Percentiles rank a stretch among this genome's conserved stretches.
These are phyloP conservation scores for Periplaneta americana DNA, from an alignment of 1,140 invertebrate species.

Conservation along the genomic window DNA sequence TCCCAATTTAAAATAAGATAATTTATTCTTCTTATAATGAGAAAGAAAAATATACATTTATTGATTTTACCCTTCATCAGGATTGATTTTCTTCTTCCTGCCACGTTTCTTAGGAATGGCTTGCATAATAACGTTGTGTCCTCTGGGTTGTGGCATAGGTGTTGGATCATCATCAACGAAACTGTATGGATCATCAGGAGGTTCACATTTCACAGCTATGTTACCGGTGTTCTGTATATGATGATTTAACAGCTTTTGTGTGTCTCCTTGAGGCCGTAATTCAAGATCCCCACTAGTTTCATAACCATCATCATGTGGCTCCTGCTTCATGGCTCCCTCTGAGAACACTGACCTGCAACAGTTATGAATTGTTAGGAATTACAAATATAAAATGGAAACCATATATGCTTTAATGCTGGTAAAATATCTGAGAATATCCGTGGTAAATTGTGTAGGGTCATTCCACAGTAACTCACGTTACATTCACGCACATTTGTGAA, in stretches of 20 bases:
- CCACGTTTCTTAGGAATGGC: slow-evolving; percentile 73
- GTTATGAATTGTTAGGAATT: too few species aligned
- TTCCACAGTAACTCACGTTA: too few species aligned
- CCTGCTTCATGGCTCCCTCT: slow-evolving; percentile 51
- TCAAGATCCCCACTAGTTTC: slow-evolving; percentile 77
- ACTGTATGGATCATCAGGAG: slow-evolving; percentile 67
- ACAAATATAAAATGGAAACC: too few species aligned
- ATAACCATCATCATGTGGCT: slow-evolving; percentile 78
- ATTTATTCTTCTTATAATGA: too few species aligned
- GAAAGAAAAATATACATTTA: neutral
- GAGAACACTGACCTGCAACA: slow-evolving; percentile 17
- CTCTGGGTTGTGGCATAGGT: slow-evolving; percentile 21
- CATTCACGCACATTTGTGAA: too few species aligned
- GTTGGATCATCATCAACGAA: slow-evolving; percentile 68
- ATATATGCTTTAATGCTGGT: too few species aligned
- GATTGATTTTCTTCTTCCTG: slow-evolving; percentile 68
- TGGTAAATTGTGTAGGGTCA: too few species aligned
- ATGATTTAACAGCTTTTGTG: slow-evolving; percentile 19
- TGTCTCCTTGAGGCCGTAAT: slow-evolving; percentile 31
- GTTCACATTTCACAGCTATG: slow-evolving; percentile 53
- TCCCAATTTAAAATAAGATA: too few species aligned
- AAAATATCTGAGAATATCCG: too few species aligned
- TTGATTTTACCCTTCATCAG: slow-evolving; percentile 34
- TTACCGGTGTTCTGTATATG: slow-evolving; percentile 7
- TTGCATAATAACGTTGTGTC: slow-evolving; percentile 39